Conservation (phyloP, 2,888 invertebrate species). For the Punctoribates punctum region DNA sequence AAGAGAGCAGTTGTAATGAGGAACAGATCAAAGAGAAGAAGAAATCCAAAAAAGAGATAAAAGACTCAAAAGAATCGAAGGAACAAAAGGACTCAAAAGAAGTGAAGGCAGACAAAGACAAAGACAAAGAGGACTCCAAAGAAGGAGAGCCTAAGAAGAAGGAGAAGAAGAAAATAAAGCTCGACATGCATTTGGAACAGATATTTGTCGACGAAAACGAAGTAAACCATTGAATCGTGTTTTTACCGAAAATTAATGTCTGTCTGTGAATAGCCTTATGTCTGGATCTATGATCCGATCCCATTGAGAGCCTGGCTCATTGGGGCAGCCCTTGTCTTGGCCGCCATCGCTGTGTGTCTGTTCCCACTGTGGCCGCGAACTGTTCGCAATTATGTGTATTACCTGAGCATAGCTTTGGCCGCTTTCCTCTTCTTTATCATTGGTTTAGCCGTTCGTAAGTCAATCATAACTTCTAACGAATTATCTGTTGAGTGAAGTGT, state of each 20-base stretch:
- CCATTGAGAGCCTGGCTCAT: constrained; percentile 73
- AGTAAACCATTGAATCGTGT: constrained; percentile 54
- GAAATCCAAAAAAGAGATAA: constrained; percentile 56
- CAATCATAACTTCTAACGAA: background rate
- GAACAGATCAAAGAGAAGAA: constrained; percentile 50
- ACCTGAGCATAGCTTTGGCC: constrained; percentile 88
- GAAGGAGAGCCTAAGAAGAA: constrained; percentile 47
- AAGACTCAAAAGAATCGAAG: constrained; percentile 52
- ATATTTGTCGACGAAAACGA: constrained; percentile 87
- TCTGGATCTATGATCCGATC: constrained; percentile 97
- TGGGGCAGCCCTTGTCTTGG: constrained; percentile 73
- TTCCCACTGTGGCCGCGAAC: constrained; percentile 99
- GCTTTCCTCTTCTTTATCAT: constrained; percentile 92
- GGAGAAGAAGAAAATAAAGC: constrained; percentile 71
- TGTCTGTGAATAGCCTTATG: constrained; percentile 62
- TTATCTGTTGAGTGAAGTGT: background rate
- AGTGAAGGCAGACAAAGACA: constrained; percentile 45
- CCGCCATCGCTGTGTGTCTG: constrained; percentile 89
- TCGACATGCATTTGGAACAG: constrained; percentile 97
- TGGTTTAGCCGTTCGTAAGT: constrained; percentile 69
- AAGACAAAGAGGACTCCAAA: constrained; percentile 49
- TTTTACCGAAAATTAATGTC: background rate
- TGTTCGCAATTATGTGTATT: constrained; percentile 73
- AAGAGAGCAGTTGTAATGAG: constrained; percentile 54
- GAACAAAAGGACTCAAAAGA: constrained; percentile 47